These are phyloP conservation scores for Marmota flaviventris DNA, from an alignment of 2,113 vertebrate species.

Conservation along the genomic window DNA sequence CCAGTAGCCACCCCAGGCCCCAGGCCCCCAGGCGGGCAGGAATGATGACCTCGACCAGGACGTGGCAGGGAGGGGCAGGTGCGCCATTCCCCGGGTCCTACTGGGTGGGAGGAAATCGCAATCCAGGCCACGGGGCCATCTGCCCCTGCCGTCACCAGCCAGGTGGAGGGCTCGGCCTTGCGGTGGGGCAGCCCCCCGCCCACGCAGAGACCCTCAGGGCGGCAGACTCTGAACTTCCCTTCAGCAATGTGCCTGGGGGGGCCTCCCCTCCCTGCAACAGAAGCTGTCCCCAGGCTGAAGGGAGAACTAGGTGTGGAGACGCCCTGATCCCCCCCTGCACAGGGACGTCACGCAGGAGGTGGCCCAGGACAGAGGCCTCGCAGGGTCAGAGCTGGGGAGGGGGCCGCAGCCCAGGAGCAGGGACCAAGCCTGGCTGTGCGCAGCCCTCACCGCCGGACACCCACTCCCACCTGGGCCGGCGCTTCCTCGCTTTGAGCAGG, in stretches of 20 bases:
- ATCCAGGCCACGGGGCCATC: too few relatives aligned
- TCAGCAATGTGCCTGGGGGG: too few relatives aligned
- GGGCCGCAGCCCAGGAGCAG: not conserved
- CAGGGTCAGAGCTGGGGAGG: not conserved
- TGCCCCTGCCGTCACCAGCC: too few relatives aligned
- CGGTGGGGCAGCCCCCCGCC: too few relatives aligned
- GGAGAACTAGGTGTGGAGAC: fast-evolving
- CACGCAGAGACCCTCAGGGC: too few relatives aligned
- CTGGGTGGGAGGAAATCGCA: too few relatives aligned
- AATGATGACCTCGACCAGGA: fast-evolving
- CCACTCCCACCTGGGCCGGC: not conserved
- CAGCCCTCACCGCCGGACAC: not conserved
- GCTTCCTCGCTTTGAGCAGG: not conserved
- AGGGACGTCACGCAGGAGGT: not conserved
- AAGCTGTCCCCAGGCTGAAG: not conserved
- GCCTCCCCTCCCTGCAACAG: not conserved
- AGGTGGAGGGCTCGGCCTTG: too few relatives aligned
- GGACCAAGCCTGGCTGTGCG: not conserved
- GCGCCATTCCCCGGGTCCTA: too few relatives aligned
- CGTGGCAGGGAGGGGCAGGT: too few relatives aligned
- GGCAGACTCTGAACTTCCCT: too few relatives aligned
- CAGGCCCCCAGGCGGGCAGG: not conserved
- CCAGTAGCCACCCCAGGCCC: too few relatives aligned
- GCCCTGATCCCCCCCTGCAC: fast-evolving
- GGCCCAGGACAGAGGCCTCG: not conserved